phyloP scores from a whole-genome alignment of 2,797 vertebrate genomes.

The Alectoris magna region DNA sequence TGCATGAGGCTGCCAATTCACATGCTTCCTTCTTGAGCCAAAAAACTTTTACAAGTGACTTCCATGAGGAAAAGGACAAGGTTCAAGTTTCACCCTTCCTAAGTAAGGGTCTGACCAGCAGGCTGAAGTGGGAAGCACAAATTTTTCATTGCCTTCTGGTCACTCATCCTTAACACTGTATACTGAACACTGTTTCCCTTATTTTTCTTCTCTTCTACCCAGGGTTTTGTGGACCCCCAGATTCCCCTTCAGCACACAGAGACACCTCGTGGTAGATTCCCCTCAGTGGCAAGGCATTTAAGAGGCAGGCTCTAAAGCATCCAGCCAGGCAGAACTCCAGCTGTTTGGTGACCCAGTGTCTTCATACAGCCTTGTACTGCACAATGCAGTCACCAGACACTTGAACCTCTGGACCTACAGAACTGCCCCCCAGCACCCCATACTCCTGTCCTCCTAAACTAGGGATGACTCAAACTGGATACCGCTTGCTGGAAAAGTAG shows the following conservation, averaged over 20 bases:
- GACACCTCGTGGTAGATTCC: fast-evolving
- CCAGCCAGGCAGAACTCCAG: not conserved
- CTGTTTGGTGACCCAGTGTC: conserved; percentile 44
- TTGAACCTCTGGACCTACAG: not conserved
- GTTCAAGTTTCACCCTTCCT: not conserved
- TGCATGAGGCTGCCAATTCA: not conserved
- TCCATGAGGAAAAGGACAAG: not conserved
- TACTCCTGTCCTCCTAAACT: not conserved
- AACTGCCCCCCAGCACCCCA: not conserved
- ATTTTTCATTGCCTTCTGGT: not conserved
- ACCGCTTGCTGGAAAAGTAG: not conserved
- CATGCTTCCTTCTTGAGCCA: not conserved
- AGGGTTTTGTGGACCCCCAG: not conserved
- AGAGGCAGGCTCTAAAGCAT: not conserved
- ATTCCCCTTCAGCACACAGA: not conserved
- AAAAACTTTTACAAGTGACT: not conserved
- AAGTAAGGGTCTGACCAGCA: not conserved
- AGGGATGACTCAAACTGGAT: not conserved
- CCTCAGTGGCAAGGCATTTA: not conserved
- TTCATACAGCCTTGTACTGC: conserved; percentile 39
- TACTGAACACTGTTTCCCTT: not conserved
- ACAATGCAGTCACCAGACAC: not conserved
- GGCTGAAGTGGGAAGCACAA: fast-evolving
- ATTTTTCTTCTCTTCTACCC: not conserved
- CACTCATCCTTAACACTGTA: not conserved